Base-by-base conservation (phyloP, 92 coral and sea anemone species). In the Porites cylindrica region DNA sequence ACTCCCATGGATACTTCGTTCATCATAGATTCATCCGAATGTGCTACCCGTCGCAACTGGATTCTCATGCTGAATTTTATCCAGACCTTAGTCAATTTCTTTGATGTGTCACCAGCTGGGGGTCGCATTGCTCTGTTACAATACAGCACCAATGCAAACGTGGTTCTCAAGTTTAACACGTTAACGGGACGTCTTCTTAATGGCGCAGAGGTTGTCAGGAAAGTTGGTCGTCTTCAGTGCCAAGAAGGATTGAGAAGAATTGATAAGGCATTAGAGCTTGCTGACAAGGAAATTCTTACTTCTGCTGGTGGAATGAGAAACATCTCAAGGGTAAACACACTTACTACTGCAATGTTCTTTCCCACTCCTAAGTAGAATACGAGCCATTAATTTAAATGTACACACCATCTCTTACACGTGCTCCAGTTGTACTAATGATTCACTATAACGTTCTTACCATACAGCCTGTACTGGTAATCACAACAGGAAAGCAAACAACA, bases 21-120 rank as follows among this genome's bases (percentile, higher is more conserved):
- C 81, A 82, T 95, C 51, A 82, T 95, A 79, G 98, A 93, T 80
- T 95, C 98, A 8, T 95, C 98, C 4, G 94, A 88, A 19, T 90
- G 96, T 67, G 76, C 79, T 68, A 91, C 94, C 43, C 89, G 94
- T 75, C 88, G 89, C 71, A 91, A 95, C 82, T 95, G 94, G 75
- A 91, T 78, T 71, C 79, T 79, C 59, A 71, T 95, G 63, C 50
- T 91, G 65, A 95, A 91, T 72, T 80, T 93, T 79, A 82, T 95
- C 63, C 94, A 95, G 71, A 78, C 86, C 21, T 78, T 93, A 51
- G 75, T 88, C 76, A 81, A 89, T 20, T 87, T 85, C 38, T 95
- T 93, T 73, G 87, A 93, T 1, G 92, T 93, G 69, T 93, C 98
- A 0, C 91, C 88, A 56, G 70, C 86, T 60, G 91, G 88, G 76